Evolutionary conservation across 2,113 vertebrate species (phyloP).

Genomic region (Oenanthe melanoleuca): DNA sequence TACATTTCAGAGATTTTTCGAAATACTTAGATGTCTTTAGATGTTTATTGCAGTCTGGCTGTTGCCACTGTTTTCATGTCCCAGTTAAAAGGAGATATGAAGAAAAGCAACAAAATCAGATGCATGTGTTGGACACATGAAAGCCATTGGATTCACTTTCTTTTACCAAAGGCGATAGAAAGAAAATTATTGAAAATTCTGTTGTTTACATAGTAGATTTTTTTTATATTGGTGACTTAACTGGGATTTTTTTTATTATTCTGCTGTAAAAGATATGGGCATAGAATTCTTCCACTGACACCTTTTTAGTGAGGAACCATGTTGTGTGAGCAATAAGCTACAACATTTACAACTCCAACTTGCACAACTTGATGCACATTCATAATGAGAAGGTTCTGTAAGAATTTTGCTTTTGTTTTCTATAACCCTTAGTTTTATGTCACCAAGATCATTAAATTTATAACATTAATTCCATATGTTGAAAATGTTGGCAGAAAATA

Average conservation of each 20-base stretch:
- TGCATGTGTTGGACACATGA: neutral
- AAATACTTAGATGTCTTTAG: neutral
- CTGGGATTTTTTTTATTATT: neutral
- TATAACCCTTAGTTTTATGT: neutral
- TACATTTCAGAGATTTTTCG: neutral
- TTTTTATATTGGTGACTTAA: neutral
- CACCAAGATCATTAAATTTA: conserved; percentile 14
- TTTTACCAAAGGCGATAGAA: neutral
- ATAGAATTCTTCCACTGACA: neutral
- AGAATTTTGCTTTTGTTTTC: conserved; percentile 36
- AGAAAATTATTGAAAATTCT: neutral
- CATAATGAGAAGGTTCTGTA: neutral
- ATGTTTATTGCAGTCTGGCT: neutral
- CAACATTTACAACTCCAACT: neutral
- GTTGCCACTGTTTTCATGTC: neutral
- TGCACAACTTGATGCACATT: neutral
- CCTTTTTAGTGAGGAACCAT: neutral
- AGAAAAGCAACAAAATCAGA: neutral
- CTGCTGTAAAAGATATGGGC: neutral
- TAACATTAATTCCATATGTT: conserved; percentile 29
- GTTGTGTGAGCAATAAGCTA: neutral
- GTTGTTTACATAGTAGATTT: neutral
- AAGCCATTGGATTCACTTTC: neutral
- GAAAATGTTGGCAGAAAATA: conserved; percentile 35
- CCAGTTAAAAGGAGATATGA: neutral